Conservation (phyloP, 2,113 vertebrate genomes). For the Urocynchramus pylzowi region DNA sequence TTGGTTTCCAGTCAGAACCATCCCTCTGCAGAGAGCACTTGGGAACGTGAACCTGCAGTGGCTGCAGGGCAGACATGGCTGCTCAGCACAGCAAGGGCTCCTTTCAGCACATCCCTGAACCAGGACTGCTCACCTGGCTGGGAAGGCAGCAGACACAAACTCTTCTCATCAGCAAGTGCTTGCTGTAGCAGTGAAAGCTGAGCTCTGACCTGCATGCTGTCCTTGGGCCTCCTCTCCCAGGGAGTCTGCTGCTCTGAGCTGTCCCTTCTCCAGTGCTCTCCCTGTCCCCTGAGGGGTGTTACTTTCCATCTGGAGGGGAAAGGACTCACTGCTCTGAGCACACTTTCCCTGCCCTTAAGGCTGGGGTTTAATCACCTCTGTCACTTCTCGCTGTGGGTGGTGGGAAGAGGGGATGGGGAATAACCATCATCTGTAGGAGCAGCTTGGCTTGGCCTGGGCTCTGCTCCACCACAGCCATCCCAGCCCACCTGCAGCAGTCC, state of each 20-base stretch:
- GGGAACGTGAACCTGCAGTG: background rate
- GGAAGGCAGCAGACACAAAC: background rate
- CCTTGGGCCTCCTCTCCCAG: background rate
- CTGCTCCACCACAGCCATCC: background rate
- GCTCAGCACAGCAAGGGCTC: background rate
- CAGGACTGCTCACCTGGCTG: background rate
- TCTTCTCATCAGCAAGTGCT: background rate
- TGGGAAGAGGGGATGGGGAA: background rate
- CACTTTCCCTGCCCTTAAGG: background rate
- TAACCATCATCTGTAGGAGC: background rate
- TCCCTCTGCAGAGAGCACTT: background rate
- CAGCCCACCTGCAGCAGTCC: background rate
- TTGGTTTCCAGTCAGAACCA: background rate
- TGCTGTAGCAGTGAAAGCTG: background rate
- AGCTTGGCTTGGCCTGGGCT: background rate
- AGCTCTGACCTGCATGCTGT: background rate
- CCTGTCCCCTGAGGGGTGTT: background rate
- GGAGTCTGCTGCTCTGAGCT: background rate
- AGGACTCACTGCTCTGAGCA: background rate
- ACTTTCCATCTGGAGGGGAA: background rate
- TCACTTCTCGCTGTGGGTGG: accelerated
- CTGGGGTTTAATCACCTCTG: background rate
- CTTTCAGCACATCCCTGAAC: background rate
- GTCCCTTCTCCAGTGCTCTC: background rate
- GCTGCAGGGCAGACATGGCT: background rate